These are phyloP conservation scores for Drosophila fungiperda DNA, from an alignment of 2,888 invertebrate genomes.

Conservation along the genomic window DNA sequence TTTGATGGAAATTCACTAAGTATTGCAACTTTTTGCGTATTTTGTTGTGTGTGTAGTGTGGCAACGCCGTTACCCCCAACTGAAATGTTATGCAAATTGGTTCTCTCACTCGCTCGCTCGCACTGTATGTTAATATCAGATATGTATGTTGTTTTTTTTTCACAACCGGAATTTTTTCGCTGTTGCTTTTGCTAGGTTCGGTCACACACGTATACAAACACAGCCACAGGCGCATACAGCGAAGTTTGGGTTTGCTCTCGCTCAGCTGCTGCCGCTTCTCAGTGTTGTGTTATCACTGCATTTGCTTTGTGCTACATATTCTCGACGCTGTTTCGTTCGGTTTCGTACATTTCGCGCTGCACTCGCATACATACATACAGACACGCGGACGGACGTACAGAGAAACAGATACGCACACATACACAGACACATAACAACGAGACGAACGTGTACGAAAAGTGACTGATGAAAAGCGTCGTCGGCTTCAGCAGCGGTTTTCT, in stretches of 20 bases:
- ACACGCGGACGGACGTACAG: not conserved
- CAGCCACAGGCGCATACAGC: conserved; percentile 32
- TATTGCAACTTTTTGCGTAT: conserved; percentile 19
- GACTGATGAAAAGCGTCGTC: conserved; percentile 51
- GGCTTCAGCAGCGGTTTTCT: conserved; percentile 45
- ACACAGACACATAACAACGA: conserved; percentile 12
- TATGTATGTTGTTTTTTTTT: conserved; percentile 47
- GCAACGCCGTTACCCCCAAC: conserved; percentile 45
- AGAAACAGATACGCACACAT: conserved; percentile 11
- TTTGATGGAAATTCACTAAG: not conserved
- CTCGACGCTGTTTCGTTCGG: conserved; percentile 42
- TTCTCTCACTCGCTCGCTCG: conserved; percentile 44
- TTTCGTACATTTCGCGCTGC: conserved; percentile 66
- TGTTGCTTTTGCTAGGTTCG: conserved; percentile 69
- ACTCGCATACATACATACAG: conserved; percentile 24
- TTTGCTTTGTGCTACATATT: conserved; percentile 70
- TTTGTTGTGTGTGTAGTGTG: conserved; percentile 27
- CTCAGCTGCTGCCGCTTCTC: conserved; percentile 65
- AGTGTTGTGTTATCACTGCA: conserved; percentile 71
- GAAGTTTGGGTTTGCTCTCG: conserved; percentile 50
- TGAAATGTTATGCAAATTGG: conserved; percentile 60
- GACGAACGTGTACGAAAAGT: conserved; percentile 50
- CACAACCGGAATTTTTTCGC: conserved; percentile 77
- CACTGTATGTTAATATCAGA: conserved; percentile 23
- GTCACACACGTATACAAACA: conserved; percentile 72